Evolutionary conservation across 2,888 invertebrate species (phyloP).

Genomic region (Rhyacophila evoluta): DNA sequence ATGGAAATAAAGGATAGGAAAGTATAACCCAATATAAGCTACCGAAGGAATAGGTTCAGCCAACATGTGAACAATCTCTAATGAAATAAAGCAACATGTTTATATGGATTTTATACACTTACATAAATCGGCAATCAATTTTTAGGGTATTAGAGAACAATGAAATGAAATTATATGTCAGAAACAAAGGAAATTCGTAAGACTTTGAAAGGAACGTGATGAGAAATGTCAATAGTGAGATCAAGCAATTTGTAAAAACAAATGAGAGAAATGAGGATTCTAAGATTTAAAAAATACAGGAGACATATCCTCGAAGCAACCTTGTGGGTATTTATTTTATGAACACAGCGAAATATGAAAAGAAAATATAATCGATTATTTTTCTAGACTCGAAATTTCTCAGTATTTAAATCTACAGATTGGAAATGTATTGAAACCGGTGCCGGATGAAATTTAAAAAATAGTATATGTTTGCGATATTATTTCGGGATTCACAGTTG

Average conservation of each 20-base stretch:
- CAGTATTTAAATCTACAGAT: too few species aligned
- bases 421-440: too few species aligned
- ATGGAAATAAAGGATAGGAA: background rate
- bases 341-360: too few species aligned
- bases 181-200: background rate
- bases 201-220: constrained; percentile 3
- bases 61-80: background rate
- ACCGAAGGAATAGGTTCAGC: background rate
- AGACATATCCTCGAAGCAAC: background rate
- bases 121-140: background rate
- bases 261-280: background rate
- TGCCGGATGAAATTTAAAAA: too few species aligned
- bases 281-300: background rate
- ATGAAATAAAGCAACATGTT: background rate
- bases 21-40: too few species aligned
- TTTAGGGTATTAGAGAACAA: background rate
- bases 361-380: too few species aligned
- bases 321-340: too few species aligned
- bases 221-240: background rate
- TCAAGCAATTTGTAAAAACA: background rate
- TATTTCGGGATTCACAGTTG: too few species aligned
- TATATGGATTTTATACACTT: too few species aligned
- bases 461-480: too few species aligned
- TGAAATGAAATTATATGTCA: background rate
- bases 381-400: too few species aligned